These are phyloP conservation scores for Chironomus riparius DNA, from an alignment of 2,888 invertebrate species.

Conservation along the genomic window DNA sequence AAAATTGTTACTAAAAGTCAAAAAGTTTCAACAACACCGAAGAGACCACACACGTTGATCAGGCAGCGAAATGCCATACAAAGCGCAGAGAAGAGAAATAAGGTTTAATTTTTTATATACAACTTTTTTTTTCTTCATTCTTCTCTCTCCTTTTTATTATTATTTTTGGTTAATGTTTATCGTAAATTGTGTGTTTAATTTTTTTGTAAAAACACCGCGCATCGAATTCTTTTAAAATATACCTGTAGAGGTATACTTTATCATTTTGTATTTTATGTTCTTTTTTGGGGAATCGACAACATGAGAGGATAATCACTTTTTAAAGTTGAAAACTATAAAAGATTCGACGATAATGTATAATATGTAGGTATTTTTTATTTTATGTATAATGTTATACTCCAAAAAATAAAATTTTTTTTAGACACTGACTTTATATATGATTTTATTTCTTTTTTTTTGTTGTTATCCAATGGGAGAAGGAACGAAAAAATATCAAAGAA, in stretches of 20 bases:
- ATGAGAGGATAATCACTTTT: conserved; percentile 27
- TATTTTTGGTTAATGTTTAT: conserved; percentile 27
- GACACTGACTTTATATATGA: not conserved
- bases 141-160: conserved; percentile 19
- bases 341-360: conserved; percentile 23
- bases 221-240: conserved; percentile 24
- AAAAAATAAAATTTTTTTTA: not conserved
- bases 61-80: conserved; percentile 11
- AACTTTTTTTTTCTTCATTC: conserved; percentile 9
- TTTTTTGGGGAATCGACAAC: conserved; percentile 27
- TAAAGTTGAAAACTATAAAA: conserved; percentile 25
- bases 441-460: not conserved
- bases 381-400: not conserved
- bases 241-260: conserved; percentile 27
- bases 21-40: conserved; percentile 19
- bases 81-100: conserved; percentile 24
- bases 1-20: conserved; percentile 27
- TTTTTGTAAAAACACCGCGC: conserved; percentile 27
- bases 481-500: conserved; percentile 11
- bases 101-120: conserved; percentile 27
- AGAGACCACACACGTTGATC: conserved; percentile 25
- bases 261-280: conserved; percentile 26
- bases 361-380: conserved; percentile 7
- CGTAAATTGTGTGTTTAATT: conserved; percentile 27
- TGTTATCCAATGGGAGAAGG: not conserved